Evolutionary conservation across 2,888 invertebrate species (phyloP).

Genomic region (Drosophila paranaensis): DNA sequence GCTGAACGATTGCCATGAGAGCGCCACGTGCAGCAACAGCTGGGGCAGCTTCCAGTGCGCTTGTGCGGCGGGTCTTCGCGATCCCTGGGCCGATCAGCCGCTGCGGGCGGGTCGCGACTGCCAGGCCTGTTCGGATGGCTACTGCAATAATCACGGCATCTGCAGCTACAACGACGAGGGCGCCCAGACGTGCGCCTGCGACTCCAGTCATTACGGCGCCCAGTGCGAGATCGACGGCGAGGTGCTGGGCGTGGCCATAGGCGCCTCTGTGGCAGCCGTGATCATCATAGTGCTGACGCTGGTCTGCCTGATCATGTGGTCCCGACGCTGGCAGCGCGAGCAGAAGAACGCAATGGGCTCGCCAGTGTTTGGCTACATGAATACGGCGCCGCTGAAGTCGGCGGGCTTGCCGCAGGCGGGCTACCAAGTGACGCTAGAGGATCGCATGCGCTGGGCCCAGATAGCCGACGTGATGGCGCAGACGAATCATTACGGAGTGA

Average conservation of each 20-base stretch:
- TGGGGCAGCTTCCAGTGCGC: slow-evolving; percentile 91
- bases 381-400: slow-evolving; percentile 90
- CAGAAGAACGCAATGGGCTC: slow-evolving; percentile 92
- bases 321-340: slow-evolving; percentile 95
- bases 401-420: slow-evolving; percentile 88
- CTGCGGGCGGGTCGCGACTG: slow-evolving; percentile 91
- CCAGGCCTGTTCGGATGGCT: slow-evolving; percentile 90
- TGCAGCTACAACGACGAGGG: slow-evolving; percentile 90
- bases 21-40: slow-evolving; percentile 91
- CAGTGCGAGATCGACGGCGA: slow-evolving; percentile 96
- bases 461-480: slow-evolving; percentile 95
- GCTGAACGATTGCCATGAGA: slow-evolving; percentile 93
- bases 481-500: slow-evolving; percentile 93
- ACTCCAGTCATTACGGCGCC: slow-evolving; percentile 92
- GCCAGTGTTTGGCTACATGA: slow-evolving; percentile 95
- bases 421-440: slow-evolving; percentile 91
- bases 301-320: slow-evolving; percentile 95
- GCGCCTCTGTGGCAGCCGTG: slow-evolving; percentile 94
- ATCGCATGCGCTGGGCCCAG: slow-evolving; percentile 94
- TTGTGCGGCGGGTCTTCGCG: slow-evolving; percentile 91
- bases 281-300: slow-evolving; percentile 94
- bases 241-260: slow-evolving; percentile 95
- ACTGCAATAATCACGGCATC: slow-evolving; percentile 94
- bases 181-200: slow-evolving; percentile 87
- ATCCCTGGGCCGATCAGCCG: slow-evolving; percentile 89